Evolutionary conservation across 2,888 invertebrate species (phyloP).

Genomic region (Beris morrisii): DNA sequence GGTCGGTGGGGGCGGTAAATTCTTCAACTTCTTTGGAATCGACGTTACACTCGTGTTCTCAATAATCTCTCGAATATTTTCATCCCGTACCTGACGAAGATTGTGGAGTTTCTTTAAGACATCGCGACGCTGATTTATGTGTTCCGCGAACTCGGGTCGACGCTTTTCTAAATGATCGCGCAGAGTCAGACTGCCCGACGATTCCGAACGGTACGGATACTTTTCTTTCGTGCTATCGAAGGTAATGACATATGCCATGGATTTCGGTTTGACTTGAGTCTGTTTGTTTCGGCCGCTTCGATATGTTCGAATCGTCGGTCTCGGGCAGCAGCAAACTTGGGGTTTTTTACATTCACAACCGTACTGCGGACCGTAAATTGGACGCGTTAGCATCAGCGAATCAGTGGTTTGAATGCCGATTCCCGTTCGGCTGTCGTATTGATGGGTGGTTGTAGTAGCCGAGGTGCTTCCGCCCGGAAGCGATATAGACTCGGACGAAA

Average conservation of each 20-base stretch:
- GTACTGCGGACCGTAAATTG: slow-evolving; percentile 41
- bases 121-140: slow-evolving; percentile 55
- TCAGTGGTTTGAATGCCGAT: slow-evolving; percentile 47
- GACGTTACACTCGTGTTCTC: slow-evolving; percentile 47
- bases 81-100: slow-evolving; percentile 48
- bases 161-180: slow-evolving; percentile 72
- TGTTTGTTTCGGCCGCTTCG: slow-evolving; percentile 37
- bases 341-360: slow-evolving; percentile 3
- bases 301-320: slow-evolving; percentile 16
- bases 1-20: slow-evolving; percentile 53
- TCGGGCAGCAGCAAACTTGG: background rate
- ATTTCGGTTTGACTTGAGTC: slow-evolving; percentile 49
- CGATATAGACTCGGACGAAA: slow-evolving; percentile 53
- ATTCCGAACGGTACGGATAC: slow-evolving; percentile 43
- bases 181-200: slow-evolving; percentile 56
- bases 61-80: slow-evolving; percentile 49
- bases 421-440: slow-evolving; percentile 48
- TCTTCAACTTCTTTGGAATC: slow-evolving; percentile 46
- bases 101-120: slow-evolving; percentile 50
- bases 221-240: slow-evolving; percentile 42
- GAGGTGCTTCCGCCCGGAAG: slow-evolving; percentile 47
- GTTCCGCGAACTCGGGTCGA: slow-evolving; percentile 69
- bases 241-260: slow-evolving; percentile 50
- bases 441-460: slow-evolving; percentile 52
- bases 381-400: slow-evolving; percentile 43